A percentile compares a stretch with the other conserved stretches of the same genome.
These are phyloP conservation scores for Prietella phreatophila DNA, from an alignment of 2,113 vertebrate genomes.

Conservation along the genomic window DNA sequence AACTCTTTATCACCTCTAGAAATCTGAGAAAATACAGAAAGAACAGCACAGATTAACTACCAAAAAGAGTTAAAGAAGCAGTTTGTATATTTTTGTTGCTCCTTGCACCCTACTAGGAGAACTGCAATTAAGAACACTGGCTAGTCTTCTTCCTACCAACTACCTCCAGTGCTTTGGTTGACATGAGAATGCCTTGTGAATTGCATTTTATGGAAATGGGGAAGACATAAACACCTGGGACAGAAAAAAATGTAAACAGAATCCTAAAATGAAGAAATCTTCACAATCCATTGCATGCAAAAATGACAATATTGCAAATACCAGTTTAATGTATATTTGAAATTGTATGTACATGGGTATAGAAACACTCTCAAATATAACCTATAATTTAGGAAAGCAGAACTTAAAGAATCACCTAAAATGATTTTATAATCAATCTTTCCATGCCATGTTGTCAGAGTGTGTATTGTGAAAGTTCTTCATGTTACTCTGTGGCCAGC, in stretches of 20 bases:
- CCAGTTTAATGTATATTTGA: neutral
- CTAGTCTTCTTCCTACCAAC: neutral
- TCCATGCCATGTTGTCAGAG: neutral
- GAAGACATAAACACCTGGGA: neutral
- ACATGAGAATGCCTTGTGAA: neutral
- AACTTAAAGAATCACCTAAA: neutral
- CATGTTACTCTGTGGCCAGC: neutral
- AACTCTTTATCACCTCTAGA: neutral
- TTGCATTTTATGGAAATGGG: neutral
- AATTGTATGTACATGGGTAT: neutral
- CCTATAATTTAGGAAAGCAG: neutral
- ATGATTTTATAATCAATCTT: neutral
- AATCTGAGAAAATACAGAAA: slow-evolving; percentile 33
- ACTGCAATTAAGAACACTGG: neutral
- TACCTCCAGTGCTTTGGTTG: neutral
- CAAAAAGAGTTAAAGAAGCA: neutral
- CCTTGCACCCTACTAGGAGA: neutral
- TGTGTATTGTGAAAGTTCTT: neutral
- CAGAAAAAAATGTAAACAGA: slow-evolving; percentile 9
- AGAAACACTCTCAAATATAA: neutral
- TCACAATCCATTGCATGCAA: neutral
- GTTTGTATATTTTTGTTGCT: neutral
- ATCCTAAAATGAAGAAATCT: neutral
- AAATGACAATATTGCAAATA: neutral
- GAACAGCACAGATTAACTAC: slow-evolving; percentile 22